Evolutionary conservation across 2,888 invertebrate species (phyloP).

Genomic region (Plagodis pulveraria): DNA sequence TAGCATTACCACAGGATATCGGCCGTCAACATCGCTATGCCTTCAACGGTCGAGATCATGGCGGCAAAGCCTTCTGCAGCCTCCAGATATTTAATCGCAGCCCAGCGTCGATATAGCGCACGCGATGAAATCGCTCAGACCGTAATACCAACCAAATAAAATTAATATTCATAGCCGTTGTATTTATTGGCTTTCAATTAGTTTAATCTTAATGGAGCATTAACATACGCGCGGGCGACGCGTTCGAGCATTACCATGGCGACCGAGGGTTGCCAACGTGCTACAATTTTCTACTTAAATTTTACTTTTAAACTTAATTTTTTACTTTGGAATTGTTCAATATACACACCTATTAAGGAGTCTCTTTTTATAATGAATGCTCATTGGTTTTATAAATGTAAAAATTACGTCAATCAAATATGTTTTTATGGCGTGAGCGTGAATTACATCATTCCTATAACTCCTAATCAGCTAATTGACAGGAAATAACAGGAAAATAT

Average conservation of each 20-base stretch:
- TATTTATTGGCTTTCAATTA: constrained; percentile 86
- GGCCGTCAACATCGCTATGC: constrained; percentile 1
- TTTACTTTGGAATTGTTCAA: not conserved
- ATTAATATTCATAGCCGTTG: constrained; percentile 84
- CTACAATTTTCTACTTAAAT: constrained; percentile 8
- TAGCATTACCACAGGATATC: constrained; percentile 1
- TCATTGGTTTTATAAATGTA: no score
- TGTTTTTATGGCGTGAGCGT: not conserved
- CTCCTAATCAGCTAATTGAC: not conserved
- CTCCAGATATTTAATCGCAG: constrained; percentile 36
- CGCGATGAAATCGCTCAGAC: constrained; percentile 59
- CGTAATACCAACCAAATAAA: constrained; percentile 75
- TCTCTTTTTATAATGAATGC: no score
- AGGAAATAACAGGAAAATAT: not conserved
- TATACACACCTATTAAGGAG: not conserved
- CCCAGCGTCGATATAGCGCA: constrained; percentile 55
- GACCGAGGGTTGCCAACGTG: constrained; percentile 61
- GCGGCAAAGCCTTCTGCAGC: constrained; percentile 8
- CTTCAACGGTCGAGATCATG: constrained; percentile 11
- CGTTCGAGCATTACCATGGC: constrained; percentile 66
- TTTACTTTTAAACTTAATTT: not conserved
- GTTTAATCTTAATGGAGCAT: constrained; percentile 85
- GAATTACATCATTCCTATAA: no score
- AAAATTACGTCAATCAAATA: not conserved
- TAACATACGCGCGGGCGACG: constrained; percentile 80